phyloP scores from a whole-genome alignment of 1,140 invertebrate species.

The Eueides isabella region DNA sequence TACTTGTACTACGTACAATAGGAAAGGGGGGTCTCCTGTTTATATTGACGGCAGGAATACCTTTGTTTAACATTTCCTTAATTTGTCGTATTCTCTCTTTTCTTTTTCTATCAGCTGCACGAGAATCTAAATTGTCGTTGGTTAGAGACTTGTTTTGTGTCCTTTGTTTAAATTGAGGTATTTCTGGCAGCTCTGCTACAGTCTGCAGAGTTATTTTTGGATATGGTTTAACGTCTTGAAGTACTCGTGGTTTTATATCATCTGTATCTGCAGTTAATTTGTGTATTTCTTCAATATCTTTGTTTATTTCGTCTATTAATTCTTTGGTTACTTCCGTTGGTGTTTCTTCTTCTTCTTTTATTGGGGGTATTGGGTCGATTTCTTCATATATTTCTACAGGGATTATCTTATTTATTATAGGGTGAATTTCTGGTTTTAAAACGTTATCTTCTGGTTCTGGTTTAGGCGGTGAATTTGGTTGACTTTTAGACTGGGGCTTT shows the following conservation, averaged over 20 bases:
- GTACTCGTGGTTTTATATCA: conserved; percentile 68
- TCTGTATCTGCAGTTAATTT: conserved; percentile 79
- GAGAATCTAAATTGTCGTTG: conserved; percentile 69
- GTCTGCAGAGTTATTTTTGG: conserved; percentile 84
- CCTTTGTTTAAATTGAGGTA: conserved; percentile 82
- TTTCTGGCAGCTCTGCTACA: conserved; percentile 83
- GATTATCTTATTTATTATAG: conserved; percentile 54
- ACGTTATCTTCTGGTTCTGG: conserved; percentile 68
- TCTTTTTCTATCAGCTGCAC: conserved; percentile 75
- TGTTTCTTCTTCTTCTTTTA: conserved; percentile 74
- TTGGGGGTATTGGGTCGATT: conserved; percentile 69
- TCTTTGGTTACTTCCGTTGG: conserved; percentile 69
- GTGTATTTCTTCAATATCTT: conserved; percentile 80
- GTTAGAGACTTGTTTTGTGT: conserved; percentile 59
- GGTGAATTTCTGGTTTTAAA: conserved; percentile 53
- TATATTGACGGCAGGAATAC: conserved; percentile 63
- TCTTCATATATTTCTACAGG: conserved; percentile 69
- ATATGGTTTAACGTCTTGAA: conserved; percentile 80
- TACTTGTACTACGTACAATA: conserved; percentile 84
- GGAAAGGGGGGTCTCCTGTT: conserved; percentile 85
- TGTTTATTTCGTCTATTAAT: conserved; percentile 79
- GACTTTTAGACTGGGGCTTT: conserved; percentile 76
- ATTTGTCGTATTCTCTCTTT: conserved; percentile 86
- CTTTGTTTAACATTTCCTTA: conserved; percentile 84
- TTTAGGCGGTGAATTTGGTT: conserved; percentile 79